Evolutionary conservation across 2,113 vertebrate species (phyloP).

Genomic region (Prietella phreatophila): DNA sequence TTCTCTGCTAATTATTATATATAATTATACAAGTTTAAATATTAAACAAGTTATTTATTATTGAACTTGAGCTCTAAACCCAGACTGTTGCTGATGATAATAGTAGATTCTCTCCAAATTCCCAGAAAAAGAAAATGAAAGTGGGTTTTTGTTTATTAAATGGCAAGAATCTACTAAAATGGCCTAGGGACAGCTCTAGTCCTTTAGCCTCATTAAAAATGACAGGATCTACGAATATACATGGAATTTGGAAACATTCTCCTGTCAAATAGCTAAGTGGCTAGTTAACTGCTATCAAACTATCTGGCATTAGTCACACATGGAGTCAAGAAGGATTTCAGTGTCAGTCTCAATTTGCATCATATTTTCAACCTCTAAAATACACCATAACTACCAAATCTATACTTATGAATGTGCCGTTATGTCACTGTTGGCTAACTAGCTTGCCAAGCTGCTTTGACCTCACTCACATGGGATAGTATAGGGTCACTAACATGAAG

Average conservation of each 20-base stretch:
- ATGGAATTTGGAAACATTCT: not conserved
- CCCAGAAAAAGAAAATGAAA: not conserved
- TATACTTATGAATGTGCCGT: not conserved
- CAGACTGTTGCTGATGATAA: not conserved
- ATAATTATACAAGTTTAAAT: not conserved
- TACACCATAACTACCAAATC: not conserved
- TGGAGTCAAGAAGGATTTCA: not conserved
- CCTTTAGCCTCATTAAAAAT: conserved; percentile 1
- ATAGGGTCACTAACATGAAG: not conserved
- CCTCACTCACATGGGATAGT: not conserved
- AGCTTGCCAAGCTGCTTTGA: too few species aligned
- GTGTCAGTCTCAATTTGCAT: not conserved
- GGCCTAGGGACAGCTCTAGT: not conserved
- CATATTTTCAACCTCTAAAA: not conserved
- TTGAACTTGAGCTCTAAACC: not conserved
- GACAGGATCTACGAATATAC: not conserved
- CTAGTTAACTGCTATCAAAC: not conserved
- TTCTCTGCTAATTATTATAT: not conserved
- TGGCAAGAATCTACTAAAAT: not conserved
- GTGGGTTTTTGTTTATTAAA: not conserved
- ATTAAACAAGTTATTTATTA: not conserved
- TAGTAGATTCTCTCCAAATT: not conserved
- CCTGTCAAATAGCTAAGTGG: not conserved
- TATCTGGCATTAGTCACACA: not conserved
- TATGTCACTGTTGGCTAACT: not conserved